These are phyloP conservation scores for Phyllotreta striolata DNA, from an alignment of 2,888 invertebrate species.

Conservation along the genomic window DNA sequence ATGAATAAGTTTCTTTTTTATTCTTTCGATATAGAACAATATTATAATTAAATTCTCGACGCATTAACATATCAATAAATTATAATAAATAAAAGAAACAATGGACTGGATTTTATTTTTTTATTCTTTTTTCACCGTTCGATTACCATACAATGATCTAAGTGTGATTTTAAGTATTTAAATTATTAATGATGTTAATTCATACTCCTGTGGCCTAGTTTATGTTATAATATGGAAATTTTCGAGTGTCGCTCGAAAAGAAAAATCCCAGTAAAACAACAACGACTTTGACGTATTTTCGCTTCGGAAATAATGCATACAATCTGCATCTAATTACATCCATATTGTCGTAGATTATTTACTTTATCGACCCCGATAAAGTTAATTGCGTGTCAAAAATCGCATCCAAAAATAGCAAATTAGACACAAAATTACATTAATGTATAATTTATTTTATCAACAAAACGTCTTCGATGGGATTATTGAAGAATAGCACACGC, in stretches of 20 bases:
- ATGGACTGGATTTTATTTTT: slow-evolving; percentile 41
- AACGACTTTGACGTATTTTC: slow-evolving; percentile 7
- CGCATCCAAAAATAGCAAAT: too few species aligned
- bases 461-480: too few species aligned
- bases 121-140: slow-evolving; percentile 23
- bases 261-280: slow-evolving; percentile 8
- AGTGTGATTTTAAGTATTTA: slow-evolving; percentile 40
- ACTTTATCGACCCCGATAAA: too few species aligned
- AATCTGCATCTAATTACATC: background rate
- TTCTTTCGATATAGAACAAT: slow-evolving; percentile 33
- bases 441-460: too few species aligned
- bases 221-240: slow-evolving; percentile 13
- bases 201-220: slow-evolving; percentile 38
- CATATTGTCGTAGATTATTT: too few species aligned
- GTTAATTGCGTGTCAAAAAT: too few species aligned
- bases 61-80: slow-evolving; percentile 42
- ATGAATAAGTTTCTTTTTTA: slow-evolving; percentile 26
- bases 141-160: slow-evolving; percentile 43
- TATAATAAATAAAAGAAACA: slow-evolving; percentile 43
- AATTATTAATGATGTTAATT: slow-evolving; percentile 38
- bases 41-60: slow-evolving; percentile 39
- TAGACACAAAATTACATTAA: too few species aligned
- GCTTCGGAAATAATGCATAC: slow-evolving; percentile 7
- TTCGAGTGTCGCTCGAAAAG: slow-evolving; percentile 5
- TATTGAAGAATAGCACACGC: too few species aligned